Evolutionary conservation across 2,113 vertebrate species (phyloP), one percentile per base, ranked within the genome.

Genomic region (Peucedramus taeniatus): DNA sequence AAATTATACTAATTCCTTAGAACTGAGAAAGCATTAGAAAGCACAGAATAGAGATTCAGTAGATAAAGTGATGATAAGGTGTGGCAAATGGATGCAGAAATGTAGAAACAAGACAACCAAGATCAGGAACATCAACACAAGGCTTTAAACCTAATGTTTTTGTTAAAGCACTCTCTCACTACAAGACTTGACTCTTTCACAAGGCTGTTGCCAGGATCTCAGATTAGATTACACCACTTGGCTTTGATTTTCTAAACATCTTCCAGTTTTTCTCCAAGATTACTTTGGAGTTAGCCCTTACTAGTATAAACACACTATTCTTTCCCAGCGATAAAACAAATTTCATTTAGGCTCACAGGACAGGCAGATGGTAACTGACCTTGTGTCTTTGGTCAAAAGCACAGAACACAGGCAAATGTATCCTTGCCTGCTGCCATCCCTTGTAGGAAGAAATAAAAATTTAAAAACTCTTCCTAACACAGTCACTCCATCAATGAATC

Each of bases 201-300:
- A 91, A 84, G 57, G 14, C 69, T 78, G 24, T 75, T 89, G 47
- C 83, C 83, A 91, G 69, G 37, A 79, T 72, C 72, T 82, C 50
- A 56, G 56, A 91, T 93, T 40, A 96, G 72, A 92, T 89, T 87
- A 84, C 1, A 3, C n/a, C 31, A 56, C 37, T 95, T 94, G 77
- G 64, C 83, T 94, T 91, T 64, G 19, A 68, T 81, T 90, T 83
- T 49, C 74, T 85, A 87, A 96, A 85, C 40, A 49, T 89, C 47
- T 87, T 83, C 76, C 63, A 80, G 1, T 66, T 74, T 30, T 74
- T 15, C 71, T 89, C 35, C 69, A 70, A 89, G 60, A 89, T 89
- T 54, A 54, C 14, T 92, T 91, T 81, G 47, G 72, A 92, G 89
- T 83, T 74, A 83, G 50, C 26, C 26, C 20, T 78, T 60, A 60